Conservation (phyloP, 2,888 invertebrate species). For the Anthophora plumipes region DNA sequence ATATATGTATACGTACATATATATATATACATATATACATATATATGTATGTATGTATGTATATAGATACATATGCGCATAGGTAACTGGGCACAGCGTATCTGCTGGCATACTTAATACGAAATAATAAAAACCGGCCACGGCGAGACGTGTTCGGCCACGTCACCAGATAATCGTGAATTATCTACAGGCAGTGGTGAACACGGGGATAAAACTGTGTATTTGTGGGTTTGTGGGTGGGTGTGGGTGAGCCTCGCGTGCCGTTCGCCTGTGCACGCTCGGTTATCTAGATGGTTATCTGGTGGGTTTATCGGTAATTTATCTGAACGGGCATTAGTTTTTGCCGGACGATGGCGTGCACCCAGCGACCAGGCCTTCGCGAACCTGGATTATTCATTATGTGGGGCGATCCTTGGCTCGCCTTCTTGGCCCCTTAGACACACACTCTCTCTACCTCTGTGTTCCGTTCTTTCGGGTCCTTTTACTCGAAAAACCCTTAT, state of each 20-base stretch:
- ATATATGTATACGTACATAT: constrained; percentile 20
- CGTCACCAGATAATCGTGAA: constrained; percentile 72
- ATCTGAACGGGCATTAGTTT: constrained; percentile 85
- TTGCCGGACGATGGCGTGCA: constrained; percentile 83
- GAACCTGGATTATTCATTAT: constrained; percentile 83
- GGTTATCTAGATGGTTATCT: constrained; percentile 83
- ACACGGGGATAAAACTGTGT: constrained; percentile 52
- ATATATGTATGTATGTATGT: constrained; percentile 11
- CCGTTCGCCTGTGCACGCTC: constrained; percentile 72
- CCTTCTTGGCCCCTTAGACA: not conserved
- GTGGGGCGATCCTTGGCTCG: constrained; percentile 74
- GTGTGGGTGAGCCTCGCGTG: constrained; percentile 72
- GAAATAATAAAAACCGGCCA: constrained; percentile 62
- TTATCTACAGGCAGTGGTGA: constrained; percentile 57
- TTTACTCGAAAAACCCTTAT: no score
- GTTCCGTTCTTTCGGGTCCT: constrained; percentile 12
- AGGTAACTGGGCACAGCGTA: constrained; percentile 31
- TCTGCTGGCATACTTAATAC: constrained; percentile 59
- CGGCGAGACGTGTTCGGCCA: constrained; percentile 60
- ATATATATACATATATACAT: not conserved
- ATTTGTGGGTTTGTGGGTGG: not conserved
- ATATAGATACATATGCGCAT: not conserved
- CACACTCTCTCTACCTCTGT: no score
- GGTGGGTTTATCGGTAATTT: constrained; percentile 84
- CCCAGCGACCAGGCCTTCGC: constrained; percentile 75